Evolutionary conservation across 2,888 invertebrate genomes (phyloP), one percentile per base, ranked within the genome.

Genomic region (Dryococelus australis): DNA sequence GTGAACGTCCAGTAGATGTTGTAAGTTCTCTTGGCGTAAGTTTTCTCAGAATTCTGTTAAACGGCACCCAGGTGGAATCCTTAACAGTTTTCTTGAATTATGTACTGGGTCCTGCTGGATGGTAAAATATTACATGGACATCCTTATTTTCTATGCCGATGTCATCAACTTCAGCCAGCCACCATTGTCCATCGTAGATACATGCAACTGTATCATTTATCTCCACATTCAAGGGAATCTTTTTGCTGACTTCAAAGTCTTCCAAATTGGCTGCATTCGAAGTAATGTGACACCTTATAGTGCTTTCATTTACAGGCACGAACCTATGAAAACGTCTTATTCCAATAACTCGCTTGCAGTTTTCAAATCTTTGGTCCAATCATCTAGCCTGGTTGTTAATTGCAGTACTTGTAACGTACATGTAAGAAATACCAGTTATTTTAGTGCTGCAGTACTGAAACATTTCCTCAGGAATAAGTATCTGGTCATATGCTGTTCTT

Each of bases 101-200:
- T 79, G n/a, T 3, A 26, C 9, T 79, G n/a, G 79, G 79, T 79
- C 79, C 79, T 79, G 79, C 79, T 79, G 79, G 79, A 27, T 79
- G 79, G 79, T 79, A 79, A 79, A 79, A 79, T 10, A 12, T 79
- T 10, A 79, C 27, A 79, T 26, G 27, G 26, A 79, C 79, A 27
- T 79, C 79, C 9, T 20, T 79, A 24, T 79, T 79, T 79, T 79
- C 26, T 20, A 20, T 26, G 27, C 79, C 20, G n/a, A 79, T 79
- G 79, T 79, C 9, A 79, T 79, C 79, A n/a, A 79, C 79, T 27
- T 79, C 79, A 79, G 5, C 79, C 26, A 79, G n/a, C 79, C 79
- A 79, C 13, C 79, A 79, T 27, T 79, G 9, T 79, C 79, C 79
- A 79, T 79, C 79, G 27, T 79, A 79, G 79, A 79, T 27, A 24